Percentiles rank a stretch among this genome's conserved stretches.
Evolutionary conservation across 2,797 vertebrate species (phyloP).

Genomic region (Ambastaia sidthimunki): DNA sequence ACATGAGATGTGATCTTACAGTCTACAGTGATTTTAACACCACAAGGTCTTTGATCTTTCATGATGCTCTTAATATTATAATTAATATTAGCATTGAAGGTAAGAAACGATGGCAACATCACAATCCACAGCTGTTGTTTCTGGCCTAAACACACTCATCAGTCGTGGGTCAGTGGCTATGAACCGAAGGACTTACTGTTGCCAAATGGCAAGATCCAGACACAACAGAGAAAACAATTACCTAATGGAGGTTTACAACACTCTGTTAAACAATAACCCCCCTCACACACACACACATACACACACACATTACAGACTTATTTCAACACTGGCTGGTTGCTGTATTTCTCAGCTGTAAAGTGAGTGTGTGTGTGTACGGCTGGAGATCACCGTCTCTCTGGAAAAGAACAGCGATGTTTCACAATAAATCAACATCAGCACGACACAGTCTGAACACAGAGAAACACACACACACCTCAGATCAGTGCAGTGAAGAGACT

Average conservation of each 20-base stretch:
- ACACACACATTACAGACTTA: neutral
- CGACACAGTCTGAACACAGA: slow-evolving; percentile 48
- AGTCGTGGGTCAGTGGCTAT: slow-evolving; percentile 48
- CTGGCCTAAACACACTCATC: slow-evolving; percentile 66
- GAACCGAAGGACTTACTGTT: neutral
- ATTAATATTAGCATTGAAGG: slow-evolving; percentile 54
- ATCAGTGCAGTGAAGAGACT: slow-evolving; percentile 19
- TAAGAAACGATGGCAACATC: slow-evolving; percentile 70
- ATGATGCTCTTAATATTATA: neutral
- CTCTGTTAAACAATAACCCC: slow-evolving; percentile 44
- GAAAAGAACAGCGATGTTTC: slow-evolving; percentile 53
- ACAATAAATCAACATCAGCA: slow-evolving; percentile 54
- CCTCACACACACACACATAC: slow-evolving; percentile 10
- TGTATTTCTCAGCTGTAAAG: slow-evolving; percentile 6
- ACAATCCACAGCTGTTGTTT: slow-evolving; percentile 73
- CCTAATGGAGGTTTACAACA: slow-evolving; percentile 62
- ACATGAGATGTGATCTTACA: neutral
- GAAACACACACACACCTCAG: slow-evolving; percentile 33
- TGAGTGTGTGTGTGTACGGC: neutral
- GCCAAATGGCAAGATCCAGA: slow-evolving; percentile 38
- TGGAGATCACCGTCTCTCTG: slow-evolving; percentile 2
- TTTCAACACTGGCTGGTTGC: neutral
- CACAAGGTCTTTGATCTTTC: neutral
- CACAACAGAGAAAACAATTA: slow-evolving; percentile 54
- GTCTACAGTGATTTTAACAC: neutral